Percentiles rank a stretch among this genome's conserved stretches.
Evolutionary conservation across 2,797 vertebrate species (phyloP).

Genomic region (Pseudochirops corinnae): DNA sequence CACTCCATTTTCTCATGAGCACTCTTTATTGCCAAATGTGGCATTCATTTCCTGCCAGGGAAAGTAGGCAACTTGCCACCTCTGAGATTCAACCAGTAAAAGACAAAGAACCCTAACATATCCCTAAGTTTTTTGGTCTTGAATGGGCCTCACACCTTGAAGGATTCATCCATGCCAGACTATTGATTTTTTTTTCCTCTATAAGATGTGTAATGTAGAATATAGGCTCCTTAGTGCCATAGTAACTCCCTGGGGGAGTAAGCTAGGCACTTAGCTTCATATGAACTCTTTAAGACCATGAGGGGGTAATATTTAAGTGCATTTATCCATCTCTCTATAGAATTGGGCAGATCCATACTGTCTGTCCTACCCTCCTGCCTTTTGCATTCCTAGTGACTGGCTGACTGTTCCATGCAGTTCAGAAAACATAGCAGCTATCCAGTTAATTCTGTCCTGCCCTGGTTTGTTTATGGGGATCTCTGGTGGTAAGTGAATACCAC

Average conservation of each 20-base stretch:
- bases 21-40: slow-evolving; percentile 67
- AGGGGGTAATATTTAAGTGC: slow-evolving; percentile 46
- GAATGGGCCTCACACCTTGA: slow-evolving; percentile 62
- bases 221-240: slow-evolving; percentile 46
- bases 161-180: slow-evolving; percentile 20
- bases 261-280: slow-evolving; percentile 54
- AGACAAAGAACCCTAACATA: slow-evolving; percentile 45
- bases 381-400: slow-evolving; percentile 39
- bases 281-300: slow-evolving; percentile 47
- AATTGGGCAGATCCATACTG: slow-evolving; percentile 7
- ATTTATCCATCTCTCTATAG: slow-evolving; percentile 59
- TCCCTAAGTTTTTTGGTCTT: slow-evolving; percentile 38
- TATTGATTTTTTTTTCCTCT: slow-evolving; percentile 44
- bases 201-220: slow-evolving; percentile 44
- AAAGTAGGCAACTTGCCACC: slow-evolving; percentile 64
- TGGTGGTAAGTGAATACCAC: slow-evolving; percentile 26
- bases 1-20: slow-evolving; percentile 59
- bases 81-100: slow-evolving; percentile 67
- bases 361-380: background rate
- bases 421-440: slow-evolving; percentile 42
- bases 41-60: slow-evolving; percentile 60
- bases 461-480: slow-evolving; percentile 17
- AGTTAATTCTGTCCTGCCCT: slow-evolving; percentile 49
- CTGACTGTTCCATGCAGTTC: slow-evolving; percentile 41
- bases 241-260: background rate